These are phyloP conservation scores for Laterallus jamaicensis DNA, from an alignment of 2,113 vertebrate genomes.

Conservation along the genomic window DNA sequence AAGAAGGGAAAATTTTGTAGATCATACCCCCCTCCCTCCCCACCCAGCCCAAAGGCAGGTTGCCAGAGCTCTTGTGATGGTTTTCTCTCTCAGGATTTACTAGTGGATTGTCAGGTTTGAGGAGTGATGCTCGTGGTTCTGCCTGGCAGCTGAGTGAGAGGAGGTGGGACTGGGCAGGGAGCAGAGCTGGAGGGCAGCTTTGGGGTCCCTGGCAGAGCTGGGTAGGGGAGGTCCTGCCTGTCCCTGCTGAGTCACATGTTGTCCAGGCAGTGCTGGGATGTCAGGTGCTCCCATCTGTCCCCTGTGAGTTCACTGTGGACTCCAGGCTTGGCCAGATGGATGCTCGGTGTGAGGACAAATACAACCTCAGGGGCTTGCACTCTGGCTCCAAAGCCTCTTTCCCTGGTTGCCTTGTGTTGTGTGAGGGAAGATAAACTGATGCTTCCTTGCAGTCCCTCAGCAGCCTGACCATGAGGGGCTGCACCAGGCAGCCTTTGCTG, in stretches of 20 bases:
- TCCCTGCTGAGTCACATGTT: fast-evolving
- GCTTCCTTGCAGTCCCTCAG: background rate
- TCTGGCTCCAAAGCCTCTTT: background rate
- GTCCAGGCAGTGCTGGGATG: background rate
- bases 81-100: background rate
- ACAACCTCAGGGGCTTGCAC: fast-evolving
- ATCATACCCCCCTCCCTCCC: fast-evolving
- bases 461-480: fast-evolving
- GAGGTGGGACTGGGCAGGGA: background rate
- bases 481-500: background rate
- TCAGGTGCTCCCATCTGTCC: background rate
- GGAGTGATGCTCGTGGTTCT: background rate
- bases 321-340: background rate
- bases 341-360: background rate
- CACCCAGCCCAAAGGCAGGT: background rate
- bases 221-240: background rate
- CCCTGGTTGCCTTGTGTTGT: background rate
- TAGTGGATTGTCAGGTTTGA: background rate
- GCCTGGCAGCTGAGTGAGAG: background rate
- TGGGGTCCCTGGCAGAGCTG: fast-evolving
- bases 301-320: background rate
- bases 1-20: background rate
- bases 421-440: background rate
- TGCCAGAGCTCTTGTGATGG: background rate
- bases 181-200: background rate